Conservation (phyloP, 1,140 invertebrate genomes). For the Papilio polytes region DNA sequence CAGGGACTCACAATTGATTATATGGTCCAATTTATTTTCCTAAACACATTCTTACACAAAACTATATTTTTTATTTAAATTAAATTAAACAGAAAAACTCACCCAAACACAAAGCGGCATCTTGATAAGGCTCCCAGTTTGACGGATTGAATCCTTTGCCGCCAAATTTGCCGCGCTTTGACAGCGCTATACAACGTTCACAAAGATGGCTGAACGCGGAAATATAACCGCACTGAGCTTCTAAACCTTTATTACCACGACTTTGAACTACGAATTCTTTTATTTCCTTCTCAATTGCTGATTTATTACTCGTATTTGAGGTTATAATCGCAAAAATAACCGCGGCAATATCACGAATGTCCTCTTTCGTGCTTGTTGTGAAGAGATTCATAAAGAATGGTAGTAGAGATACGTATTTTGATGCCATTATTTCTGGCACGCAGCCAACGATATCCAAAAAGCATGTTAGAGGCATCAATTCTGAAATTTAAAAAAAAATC, state of each 20-base stretch:
- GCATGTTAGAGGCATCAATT: conserved; percentile 87
- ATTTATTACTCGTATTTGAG: conserved; percentile 79
- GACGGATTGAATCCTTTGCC: conserved; percentile 72
- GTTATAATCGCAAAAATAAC: conserved; percentile 88
- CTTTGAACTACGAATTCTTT: conserved; percentile 83
- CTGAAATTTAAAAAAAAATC: conserved; percentile 67
- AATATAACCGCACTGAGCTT: conserved; percentile 90
- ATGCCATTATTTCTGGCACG: conserved; percentile 85
- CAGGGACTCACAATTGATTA: too few relatives aligned
- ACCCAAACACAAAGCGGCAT: conserved; percentile 85
- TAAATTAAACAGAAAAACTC: conserved; percentile 55
- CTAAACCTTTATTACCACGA: conserved; percentile 85
- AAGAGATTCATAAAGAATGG: conserved; percentile 87
- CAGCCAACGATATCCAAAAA: conserved; percentile 90
- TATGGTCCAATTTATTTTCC: too few relatives aligned
- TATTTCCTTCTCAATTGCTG: conserved; percentile 84
- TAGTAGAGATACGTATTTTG: conserved; percentile 84
- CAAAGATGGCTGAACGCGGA: conserved; percentile 88
- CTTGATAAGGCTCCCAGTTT: conserved; percentile 84
- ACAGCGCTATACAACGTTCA: conserved; percentile 85
- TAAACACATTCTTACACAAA: too few relatives aligned
- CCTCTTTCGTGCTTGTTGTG: conserved; percentile 87
- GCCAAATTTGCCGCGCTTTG: conserved; percentile 76
- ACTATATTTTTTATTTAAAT: conserved; percentile 3
- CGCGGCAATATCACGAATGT: conserved; percentile 88